Percentiles rank a stretch among this genome's conserved stretches.
Conservation (phyloP, 2,113 vertebrate genomes). For the Geococcyx californianus region DNA sequence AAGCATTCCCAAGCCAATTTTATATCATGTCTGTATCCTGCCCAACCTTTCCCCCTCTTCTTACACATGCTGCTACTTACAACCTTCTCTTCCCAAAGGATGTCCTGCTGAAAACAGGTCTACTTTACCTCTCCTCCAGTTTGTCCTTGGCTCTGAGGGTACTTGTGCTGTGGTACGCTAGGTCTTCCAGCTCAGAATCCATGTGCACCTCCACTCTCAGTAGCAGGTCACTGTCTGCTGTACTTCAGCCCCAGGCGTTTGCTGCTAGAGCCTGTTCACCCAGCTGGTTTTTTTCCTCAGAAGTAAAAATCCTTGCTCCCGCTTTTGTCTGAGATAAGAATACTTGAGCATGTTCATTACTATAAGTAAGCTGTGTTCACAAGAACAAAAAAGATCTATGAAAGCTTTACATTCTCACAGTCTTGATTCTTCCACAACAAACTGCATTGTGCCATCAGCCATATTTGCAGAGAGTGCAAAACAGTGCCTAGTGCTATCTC, state of each 20-base stretch:
- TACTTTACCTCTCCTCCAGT: background rate
- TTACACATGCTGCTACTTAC: background rate
- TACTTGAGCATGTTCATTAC: background rate
- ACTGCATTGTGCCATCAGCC: background rate
- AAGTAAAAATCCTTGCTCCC: background rate
- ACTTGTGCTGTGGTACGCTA: background rate
- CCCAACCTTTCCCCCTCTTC: background rate
- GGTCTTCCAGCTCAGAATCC: background rate
- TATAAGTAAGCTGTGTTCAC: background rate
- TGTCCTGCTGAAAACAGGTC: background rate
- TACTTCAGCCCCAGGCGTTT: background rate
- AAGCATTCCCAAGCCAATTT: background rate
- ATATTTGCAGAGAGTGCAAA: background rate
- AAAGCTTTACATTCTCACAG: background rate
- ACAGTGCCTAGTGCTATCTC: background rate
- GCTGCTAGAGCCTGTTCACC: background rate
- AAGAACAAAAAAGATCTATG: background rate
- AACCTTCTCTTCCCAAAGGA: background rate
- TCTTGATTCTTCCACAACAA: background rate
- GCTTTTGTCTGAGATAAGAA: background rate
- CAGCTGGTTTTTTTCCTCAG: background rate
- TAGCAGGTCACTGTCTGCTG: background rate
- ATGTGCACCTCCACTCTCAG: accelerated
- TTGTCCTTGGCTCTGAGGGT: background rate
- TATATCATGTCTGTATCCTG: background rate